Conservation (phyloP, 2,888 invertebrate genomes). For the Saturnia pavonia region DNA sequence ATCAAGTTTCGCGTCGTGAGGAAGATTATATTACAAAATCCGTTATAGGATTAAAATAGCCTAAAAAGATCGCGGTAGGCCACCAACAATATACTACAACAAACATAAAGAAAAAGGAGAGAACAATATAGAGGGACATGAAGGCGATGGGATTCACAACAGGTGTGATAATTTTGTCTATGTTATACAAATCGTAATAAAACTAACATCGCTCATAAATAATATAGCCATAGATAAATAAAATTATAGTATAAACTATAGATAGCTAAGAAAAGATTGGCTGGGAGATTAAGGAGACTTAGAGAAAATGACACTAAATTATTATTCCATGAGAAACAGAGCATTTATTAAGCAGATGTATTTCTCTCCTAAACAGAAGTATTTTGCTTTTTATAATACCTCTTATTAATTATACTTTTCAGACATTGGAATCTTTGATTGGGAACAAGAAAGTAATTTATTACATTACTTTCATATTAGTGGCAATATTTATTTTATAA, state of each 20-base stretch:
- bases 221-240: background rate
- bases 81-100: too few species aligned
- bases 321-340: background rate
- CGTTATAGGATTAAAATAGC: too few species aligned
- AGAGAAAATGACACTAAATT: background rate
- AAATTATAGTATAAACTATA: background rate
- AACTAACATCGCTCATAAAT: background rate
- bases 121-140: too few species aligned
- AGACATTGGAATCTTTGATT: background rate
- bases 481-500: background rate
- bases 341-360: background rate
- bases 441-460: background rate
- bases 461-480: background rate
- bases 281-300: background rate
- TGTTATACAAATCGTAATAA: background rate
- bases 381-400: background rate
- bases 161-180: background rate
- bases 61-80: too few species aligned
- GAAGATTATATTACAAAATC: too few species aligned
- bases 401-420: background rate
- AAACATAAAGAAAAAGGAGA: too few species aligned
- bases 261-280: background rate
- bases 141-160: background rate
- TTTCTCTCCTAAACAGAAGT: background rate
- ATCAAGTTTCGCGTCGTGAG: too few species aligned